phyloP scores from a whole-genome alignment of 2,797 vertebrate species.

The Propithecus perrieri region DNA sequence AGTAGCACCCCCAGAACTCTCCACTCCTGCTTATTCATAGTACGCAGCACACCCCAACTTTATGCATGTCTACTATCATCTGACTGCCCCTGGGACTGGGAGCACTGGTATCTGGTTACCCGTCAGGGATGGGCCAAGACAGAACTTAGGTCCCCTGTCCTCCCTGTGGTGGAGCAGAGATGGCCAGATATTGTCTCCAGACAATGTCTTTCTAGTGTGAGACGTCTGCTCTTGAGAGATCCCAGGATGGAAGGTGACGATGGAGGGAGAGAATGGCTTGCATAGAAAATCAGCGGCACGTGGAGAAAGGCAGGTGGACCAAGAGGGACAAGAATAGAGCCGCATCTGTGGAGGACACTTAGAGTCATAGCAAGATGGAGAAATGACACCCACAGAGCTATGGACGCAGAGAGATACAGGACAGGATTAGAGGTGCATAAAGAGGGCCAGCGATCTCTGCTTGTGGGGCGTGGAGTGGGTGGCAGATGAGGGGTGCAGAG shows the following conservation, averaged over 20 bases:
- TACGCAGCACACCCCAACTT: fast-evolving
- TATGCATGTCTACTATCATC: fast-evolving
- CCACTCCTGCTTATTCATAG: fast-evolving
- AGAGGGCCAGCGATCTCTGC: fast-evolving
- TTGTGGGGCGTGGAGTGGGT: too few species aligned
- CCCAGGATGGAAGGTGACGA: not conserved
- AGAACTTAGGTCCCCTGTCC: not conserved
- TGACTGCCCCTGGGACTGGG: too few species aligned
- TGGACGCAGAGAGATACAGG: not conserved
- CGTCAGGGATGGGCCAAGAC: not conserved
- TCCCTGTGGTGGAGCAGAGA: fast-evolving
- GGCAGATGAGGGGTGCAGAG: too few species aligned
- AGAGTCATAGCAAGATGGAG: not conserved
- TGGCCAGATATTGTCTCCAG: constrained; percentile 40
- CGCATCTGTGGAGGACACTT: not conserved
- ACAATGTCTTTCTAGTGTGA: constrained; percentile 4
- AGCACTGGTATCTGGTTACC: fast-evolving
- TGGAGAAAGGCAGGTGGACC: not conserved
- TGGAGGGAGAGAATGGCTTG: not conserved
- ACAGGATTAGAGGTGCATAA: not conserved
- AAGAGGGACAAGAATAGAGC: not conserved
- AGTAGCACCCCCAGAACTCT: not conserved
- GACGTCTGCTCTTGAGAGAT: fast-evolving
- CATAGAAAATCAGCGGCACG: fast-evolving
- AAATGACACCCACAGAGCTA: fast-evolving